Evolutionary conservation across 1,140 invertebrate genomes (phyloP), one percentile per base, ranked within the genome.

Genomic region (Nomia melanderi): DNA sequence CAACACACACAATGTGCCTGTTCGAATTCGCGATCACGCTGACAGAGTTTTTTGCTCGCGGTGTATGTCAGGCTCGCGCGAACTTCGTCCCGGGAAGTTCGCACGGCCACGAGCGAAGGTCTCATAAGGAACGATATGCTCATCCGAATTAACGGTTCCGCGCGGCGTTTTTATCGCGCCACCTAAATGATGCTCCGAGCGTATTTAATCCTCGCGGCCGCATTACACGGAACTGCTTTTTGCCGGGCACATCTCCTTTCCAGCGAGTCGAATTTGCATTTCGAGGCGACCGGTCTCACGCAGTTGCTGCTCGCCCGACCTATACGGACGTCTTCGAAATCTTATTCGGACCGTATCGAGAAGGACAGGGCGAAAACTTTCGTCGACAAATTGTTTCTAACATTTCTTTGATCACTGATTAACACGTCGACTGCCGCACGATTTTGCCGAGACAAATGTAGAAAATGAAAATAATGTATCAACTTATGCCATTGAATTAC

Each of bases 151-250:
- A 59, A 59, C 57, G 57, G 57, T 59, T 59, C 31, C 57, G 57
- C 4, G 8, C 20, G 17, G 31, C 31, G 57, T 59, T 59, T 59
- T 33, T 59, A 59, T 59, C 57, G 8, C 57, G 57, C 2, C 29
- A n/a, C 57, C 57, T 59, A 59, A 59, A 59, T 59, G 57, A 59
- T 36, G 20, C 57, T 36, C 20, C 11, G 31, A 36, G 57, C 57
- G 57, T 33, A 36, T 31, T 59, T 23, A 36, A 36, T 59, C 31
- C 57, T 4, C 29, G 57, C 31, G 20, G 29, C 29, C 31, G 31
- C 57, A n/a, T 59, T 36, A 59, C 57, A 36, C 57, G 57, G 57
- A 59, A 59, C 57, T 59, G 57, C 57, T 59, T 59, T 59, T 59
- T 36, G 57, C 9, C 57, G 20, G 57, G 5, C 57, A 29, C 31